Base-by-base conservation (phyloP, 1,140 invertebrate genomes). In the Drosophila sechellia region DNA sequence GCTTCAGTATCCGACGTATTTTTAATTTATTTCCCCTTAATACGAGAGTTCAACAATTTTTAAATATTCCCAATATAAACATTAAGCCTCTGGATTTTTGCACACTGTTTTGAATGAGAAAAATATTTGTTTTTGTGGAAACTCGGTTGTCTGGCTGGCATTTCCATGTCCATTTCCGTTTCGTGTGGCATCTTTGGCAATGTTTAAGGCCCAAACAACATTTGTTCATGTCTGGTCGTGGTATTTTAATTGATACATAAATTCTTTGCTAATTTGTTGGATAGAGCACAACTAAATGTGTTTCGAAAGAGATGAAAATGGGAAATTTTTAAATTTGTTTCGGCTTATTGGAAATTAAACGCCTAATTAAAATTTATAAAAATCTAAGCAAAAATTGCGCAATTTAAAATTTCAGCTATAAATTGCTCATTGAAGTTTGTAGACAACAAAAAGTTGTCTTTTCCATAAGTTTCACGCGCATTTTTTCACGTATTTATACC, bases 61-160 rank as follows among this genome's bases (percentile, higher is more conserved):
- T 49, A 63, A 81, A 86, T 81, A 86, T 87, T 81, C 70, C 49
- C 75, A 79, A 81, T 86, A 69, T 86, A 86, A 86, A 86, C 81
- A 86, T 42, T 57, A 65, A 79, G 75, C 68, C 79, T 53, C 34
- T 53, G 22, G 48, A 37, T 57, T 46, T 55, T 40, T 45, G 52
- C 25, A 64, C 60, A 81, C 46, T 83, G 46, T 77, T 59, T 42
- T 42, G 68, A 43, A 15, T 50, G 4, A 1, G 27, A 63, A 55
- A 35, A 63, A 52, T 45, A 52, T 85, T 85, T 73, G 70, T 70
- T 86, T 66, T 81, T 57, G 56, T 74, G 68, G 46, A 79, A 80
- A 81, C 56, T 66, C 71, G 60, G 25, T 59, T 80, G 77, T 57
- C 81, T 61, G 78, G 53, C 81, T 61, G 78, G 53, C 81, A 86